Conservation (phyloP, 2,797 vertebrate species). For the Rhadinocentrus ornatus region DNA sequence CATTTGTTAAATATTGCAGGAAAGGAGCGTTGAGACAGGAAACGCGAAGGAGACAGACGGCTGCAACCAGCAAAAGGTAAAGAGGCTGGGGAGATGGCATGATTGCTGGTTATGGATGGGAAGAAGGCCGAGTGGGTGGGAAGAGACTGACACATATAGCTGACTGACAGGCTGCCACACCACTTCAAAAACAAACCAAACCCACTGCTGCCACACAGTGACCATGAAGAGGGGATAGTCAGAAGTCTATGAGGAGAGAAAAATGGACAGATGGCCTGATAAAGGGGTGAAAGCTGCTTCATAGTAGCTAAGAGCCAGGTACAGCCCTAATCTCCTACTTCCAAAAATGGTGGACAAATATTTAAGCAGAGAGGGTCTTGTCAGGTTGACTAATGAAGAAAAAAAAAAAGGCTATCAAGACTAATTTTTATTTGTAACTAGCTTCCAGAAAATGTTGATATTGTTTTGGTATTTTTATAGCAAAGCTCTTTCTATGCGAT, state of each 20-base stretch:
- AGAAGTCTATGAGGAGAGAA: constrained; percentile 15
- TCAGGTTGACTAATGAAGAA: no score
- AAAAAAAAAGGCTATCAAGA: neutral
- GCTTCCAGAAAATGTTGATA: neutral
- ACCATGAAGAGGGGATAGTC: constrained; percentile 20
- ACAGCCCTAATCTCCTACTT: neutral
- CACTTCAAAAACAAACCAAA: constrained; percentile 43
- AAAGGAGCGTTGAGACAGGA: constrained; percentile 48
- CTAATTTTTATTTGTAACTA: neutral
- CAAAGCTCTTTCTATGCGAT: no score
- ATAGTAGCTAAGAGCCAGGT: neutral
- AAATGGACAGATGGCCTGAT: neutral
- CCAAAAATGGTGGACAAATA: neutral
- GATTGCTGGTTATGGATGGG: constrained; percentile 63
- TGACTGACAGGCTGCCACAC: constrained; percentile 58
- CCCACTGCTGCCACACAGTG: constrained; percentile 34
- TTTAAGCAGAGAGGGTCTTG: neutral
- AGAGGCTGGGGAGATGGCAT: constrained; percentile 65
- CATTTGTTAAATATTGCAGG: constrained; percentile 77
- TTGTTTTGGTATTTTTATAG: no score
- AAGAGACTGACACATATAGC: constrained; percentile 30
- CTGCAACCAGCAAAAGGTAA: constrained; percentile 56
- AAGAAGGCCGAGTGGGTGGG: constrained; percentile 49
- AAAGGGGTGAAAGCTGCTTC: constrained; percentile 14
- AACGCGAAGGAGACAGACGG: constrained; percentile 54